Evolutionary conservation across 2,113 vertebrate genomes (phyloP).

Genomic region (Embiotoca jacksoni): DNA sequence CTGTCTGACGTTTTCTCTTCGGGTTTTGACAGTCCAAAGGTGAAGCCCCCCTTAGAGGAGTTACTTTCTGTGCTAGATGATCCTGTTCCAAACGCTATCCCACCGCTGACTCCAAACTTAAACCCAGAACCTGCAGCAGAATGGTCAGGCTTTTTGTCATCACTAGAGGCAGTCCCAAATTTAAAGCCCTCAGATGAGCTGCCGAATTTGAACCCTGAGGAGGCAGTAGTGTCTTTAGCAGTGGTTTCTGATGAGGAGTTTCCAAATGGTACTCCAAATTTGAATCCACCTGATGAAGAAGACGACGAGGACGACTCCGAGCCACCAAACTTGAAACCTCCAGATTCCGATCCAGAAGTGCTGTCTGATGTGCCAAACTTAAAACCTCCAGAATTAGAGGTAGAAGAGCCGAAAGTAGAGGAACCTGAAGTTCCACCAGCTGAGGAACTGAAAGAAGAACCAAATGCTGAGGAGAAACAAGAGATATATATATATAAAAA

Average conservation of each 20-base stretch:
- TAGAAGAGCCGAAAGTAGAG: constrained; percentile 63
- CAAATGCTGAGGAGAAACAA: constrained; percentile 42
- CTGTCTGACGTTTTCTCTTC: constrained; percentile 80
- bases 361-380: constrained; percentile 87
- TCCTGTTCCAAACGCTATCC: constrained; percentile 81
- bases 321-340: constrained; percentile 88
- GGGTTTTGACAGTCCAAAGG: constrained; percentile 84
- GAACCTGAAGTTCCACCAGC: constrained; percentile 82
- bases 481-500: not conserved
- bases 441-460: constrained; percentile 81
- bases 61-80: constrained; percentile 82
- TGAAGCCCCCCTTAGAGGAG: constrained; percentile 80
- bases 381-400: constrained; percentile 82
- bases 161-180: constrained; percentile 80
- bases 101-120: constrained; percentile 82
- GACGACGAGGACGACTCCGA: constrained; percentile 68
- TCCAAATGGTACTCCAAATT: constrained; percentile 76
- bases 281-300: constrained; percentile 73
- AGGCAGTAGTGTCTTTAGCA: constrained; percentile 66
- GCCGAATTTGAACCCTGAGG: constrained; percentile 74
- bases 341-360: constrained; percentile 59
- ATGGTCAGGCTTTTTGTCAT: constrained; percentile 85
- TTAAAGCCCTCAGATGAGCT: constrained; percentile 75
- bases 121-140: constrained; percentile 81
- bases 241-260: constrained; percentile 66